These are phyloP conservation scores for Hyperoplus immaculatus DNA, from an alignment of 2,797 vertebrate genomes.

Conservation along the genomic window DNA sequence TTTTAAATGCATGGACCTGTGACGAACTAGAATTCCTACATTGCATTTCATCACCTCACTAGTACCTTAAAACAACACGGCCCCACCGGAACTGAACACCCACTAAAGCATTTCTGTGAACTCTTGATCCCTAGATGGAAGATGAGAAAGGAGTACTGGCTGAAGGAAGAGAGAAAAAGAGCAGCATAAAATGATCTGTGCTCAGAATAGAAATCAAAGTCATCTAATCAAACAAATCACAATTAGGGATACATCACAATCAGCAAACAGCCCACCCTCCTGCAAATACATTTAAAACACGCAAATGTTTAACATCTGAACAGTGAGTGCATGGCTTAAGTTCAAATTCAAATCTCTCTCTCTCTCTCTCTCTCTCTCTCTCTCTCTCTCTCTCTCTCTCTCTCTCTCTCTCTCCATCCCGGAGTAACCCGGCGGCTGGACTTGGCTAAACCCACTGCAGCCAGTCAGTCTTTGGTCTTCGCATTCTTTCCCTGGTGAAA, in stretches of 20 bases:
- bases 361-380: too few species aligned
- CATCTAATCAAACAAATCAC: slow-evolving; percentile 76
- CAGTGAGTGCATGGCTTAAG: slow-evolving; percentile 1
- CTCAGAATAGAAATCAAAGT: slow-evolving; percentile 24
- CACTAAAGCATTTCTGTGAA: slow-evolving; percentile 36
- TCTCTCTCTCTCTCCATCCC: slow-evolving; percentile 29
- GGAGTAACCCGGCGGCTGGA: slow-evolving; percentile 38
- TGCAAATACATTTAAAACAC: slow-evolving; percentile 4
- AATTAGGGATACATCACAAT: slow-evolving; percentile 59
- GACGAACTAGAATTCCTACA: background rate
- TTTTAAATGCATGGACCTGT: background rate
- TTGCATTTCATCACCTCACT: background rate
- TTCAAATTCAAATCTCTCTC: slow-evolving; percentile 12
- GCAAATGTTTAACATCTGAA: slow-evolving; percentile 16
- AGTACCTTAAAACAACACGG: background rate
- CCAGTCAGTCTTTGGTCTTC: slow-evolving; percentile 77
- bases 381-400: too few species aligned
- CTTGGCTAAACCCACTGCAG: slow-evolving; percentile 69
- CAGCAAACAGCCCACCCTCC: slow-evolving; percentile 29
- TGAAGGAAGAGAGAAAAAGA: slow-evolving; percentile 12
- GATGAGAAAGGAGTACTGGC: slow-evolving; percentile 18
- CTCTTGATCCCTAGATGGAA: slow-evolving; percentile 44
- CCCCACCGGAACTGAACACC: background rate
- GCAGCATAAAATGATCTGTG: slow-evolving; percentile 53
- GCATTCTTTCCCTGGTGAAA: slow-evolving; percentile 74